phyloP scores from a whole-genome alignment of 1,140 invertebrate genomes.

The Grapholita molesta region DNA sequence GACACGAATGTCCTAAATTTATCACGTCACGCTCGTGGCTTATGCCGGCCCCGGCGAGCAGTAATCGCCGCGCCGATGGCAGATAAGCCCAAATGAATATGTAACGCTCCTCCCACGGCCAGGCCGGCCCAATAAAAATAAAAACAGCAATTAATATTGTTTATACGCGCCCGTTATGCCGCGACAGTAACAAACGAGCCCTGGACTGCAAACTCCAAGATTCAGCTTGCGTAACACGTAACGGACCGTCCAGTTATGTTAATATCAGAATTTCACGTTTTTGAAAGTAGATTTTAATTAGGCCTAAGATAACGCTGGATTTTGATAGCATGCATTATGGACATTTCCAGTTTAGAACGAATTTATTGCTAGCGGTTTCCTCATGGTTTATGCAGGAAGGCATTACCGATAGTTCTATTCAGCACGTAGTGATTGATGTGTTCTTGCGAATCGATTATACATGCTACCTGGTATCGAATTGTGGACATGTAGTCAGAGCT shows the following conservation, averaged over 20 bases:
- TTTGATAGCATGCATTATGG: conserved; percentile 17
- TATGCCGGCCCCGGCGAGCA: conserved; percentile 52
- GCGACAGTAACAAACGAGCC: conserved; percentile 46
- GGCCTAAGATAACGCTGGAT: conserved; percentile 26
- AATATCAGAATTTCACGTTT: conserved; percentile 72
- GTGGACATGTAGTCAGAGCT: conserved; percentile 32
- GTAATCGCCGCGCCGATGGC: conserved; percentile 52
- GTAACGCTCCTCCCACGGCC: conserved; percentile 60
- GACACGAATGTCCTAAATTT: conserved; percentile 39
- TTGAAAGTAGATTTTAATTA: conserved; percentile 59
- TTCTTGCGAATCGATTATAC: conserved; percentile 32
- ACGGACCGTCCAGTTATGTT: conserved; percentile 75
- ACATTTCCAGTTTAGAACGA: background rate
- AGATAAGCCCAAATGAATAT: conserved; percentile 70
- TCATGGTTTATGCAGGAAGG: conserved; percentile 31
- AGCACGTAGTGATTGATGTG: conserved; percentile 22
- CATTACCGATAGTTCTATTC: conserved; percentile 24
- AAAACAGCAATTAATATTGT: conserved; percentile 68
- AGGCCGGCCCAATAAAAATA: conserved; percentile 58
- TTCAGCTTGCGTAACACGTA: conserved; percentile 65
- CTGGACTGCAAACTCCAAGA: conserved; percentile 33
- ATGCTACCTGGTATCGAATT: conserved; percentile 30
- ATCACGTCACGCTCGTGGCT: conserved; percentile 39
- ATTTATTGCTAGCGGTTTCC: conserved; percentile 20
- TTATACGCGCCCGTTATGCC: conserved; percentile 64